Percentiles rank a stretch among this genome's conserved stretches.
phyloP scores from a whole-genome alignment of 1,140 invertebrate species.

The Diprion similis region DNA sequence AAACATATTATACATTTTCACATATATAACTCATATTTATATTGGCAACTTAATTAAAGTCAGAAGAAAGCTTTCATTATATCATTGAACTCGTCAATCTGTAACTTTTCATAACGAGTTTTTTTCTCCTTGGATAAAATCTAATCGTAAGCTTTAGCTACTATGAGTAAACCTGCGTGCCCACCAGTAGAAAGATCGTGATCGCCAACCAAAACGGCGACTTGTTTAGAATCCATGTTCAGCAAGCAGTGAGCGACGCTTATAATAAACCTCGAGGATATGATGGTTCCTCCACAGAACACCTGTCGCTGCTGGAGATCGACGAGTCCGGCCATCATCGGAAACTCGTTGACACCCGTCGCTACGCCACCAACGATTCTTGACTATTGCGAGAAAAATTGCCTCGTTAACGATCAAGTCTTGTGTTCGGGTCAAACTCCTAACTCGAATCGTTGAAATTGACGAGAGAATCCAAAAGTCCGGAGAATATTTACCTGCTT shows the following conservation, averaged over 20 bases:
- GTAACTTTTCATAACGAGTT: no score
- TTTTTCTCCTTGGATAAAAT: neutral
- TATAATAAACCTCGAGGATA: conserved; percentile 67
- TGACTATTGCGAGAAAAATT: conserved; percentile 45
- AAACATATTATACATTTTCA: conserved; percentile 30
- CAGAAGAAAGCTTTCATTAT: neutral
- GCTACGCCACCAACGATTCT: conserved; percentile 69
- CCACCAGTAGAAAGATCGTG: conserved; percentile 54
- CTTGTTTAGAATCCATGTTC: conserved; percentile 19
- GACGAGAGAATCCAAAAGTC: no score
- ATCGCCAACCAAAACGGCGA: conserved; percentile 66
- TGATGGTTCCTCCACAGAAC: conserved; percentile 72
- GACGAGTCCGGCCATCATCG: conserved; percentile 69
- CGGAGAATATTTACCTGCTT: conserved; percentile 54
- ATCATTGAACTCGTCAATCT: no score
- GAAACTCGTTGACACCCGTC: conserved; percentile 69
- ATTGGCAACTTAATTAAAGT: neutral
- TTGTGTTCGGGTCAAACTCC: no score
- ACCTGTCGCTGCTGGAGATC: conserved; percentile 48
- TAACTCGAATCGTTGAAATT: no score
- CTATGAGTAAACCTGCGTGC: conserved; percentile 30
- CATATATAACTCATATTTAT: neutral
- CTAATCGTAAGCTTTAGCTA: no score
- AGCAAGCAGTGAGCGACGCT: conserved; percentile 74
- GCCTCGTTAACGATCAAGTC: no score